phyloP scores from a whole-genome alignment of 2,888 invertebrate genomes.

The Oxyscelio sp. region DNA sequence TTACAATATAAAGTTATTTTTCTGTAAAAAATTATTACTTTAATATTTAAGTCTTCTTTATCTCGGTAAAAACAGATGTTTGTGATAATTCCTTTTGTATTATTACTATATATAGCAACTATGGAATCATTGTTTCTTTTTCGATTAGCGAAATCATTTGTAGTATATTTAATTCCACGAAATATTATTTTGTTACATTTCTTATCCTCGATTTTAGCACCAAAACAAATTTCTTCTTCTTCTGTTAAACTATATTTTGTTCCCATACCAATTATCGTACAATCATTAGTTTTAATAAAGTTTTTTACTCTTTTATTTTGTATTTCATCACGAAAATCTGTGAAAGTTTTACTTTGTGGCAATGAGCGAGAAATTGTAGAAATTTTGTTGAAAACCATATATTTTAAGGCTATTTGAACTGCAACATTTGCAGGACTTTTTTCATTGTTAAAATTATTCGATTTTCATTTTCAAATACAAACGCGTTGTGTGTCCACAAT shows the following conservation, averaged over 20 bases:
- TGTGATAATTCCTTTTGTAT: neutral
- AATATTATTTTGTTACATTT: neutral
- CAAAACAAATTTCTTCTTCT: neutral
- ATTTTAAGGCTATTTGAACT: conserved; percentile 11
- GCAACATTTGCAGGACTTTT: conserved; percentile 3
- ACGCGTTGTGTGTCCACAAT: neutral
- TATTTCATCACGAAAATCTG: neutral
- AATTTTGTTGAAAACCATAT: neutral
- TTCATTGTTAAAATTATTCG: conserved; percentile 4
- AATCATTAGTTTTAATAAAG: neutral
- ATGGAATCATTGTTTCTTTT: neutral
- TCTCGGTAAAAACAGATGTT: neutral
- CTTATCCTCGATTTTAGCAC: neutral
- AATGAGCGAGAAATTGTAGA: neutral
- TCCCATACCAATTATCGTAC: neutral
- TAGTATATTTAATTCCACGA: neutral
- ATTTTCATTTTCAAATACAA: conserved; percentile 51
- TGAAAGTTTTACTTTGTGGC: neutral
- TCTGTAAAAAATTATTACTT: neutral
- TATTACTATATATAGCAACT: neutral
- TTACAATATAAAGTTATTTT: neutral
- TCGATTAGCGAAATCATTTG: neutral
- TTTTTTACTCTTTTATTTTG: neutral
- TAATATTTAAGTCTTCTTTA: neutral
- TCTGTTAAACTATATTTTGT: neutral